Evolutionary conservation across 2,888 invertebrate species (phyloP).

Genomic region (Isoperla grammatica): DNA sequence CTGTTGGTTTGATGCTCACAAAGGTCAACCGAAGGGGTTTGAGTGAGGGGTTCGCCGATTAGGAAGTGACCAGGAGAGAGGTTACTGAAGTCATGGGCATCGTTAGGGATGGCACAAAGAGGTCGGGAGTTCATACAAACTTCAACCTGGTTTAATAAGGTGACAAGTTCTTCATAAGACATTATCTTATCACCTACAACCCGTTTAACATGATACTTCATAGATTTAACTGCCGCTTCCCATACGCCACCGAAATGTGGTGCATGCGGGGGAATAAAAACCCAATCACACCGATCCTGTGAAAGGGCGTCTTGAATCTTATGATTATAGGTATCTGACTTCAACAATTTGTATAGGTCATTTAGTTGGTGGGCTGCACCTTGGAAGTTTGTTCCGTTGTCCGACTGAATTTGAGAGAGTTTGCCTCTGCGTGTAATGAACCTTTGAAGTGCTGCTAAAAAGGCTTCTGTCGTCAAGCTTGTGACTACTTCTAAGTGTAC

Average conservation of each 20-base stretch:
- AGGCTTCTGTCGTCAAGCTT: conserved; percentile 24
- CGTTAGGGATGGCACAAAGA: conserved; percentile 32
- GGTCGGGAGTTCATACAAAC: conserved; percentile 35
- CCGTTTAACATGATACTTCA: conserved; percentile 35
- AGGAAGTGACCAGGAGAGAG: conserved; percentile 39
- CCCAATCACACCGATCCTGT: conserved; percentile 30
- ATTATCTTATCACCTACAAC: conserved; percentile 30
- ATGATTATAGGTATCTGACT: too few species aligned
- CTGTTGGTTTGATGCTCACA: conserved; percentile 26
- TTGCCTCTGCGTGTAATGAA: conserved; percentile 27
- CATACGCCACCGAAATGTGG: conserved; percentile 36
- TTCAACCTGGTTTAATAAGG: conserved; percentile 34
- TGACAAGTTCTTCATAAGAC: conserved; percentile 35
- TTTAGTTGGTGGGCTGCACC: conserved; percentile 19
- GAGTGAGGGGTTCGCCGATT: conserved; percentile 33
- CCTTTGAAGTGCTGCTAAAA: conserved; percentile 24
- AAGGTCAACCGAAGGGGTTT: conserved; percentile 34
- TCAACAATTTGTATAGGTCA: conserved; percentile 1
- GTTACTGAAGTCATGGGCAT: conserved; percentile 32
- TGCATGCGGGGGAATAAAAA: conserved; percentile 35
- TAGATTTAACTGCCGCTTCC: conserved; percentile 35
- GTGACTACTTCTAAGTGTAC: conserved; percentile 28
- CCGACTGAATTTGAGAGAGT: conserved; percentile 25
- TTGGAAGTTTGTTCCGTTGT: conserved; percentile 28
- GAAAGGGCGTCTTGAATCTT: too few species aligned